Percentiles rank a stretch among this genome's conserved stretches.
phyloP scores from a whole-genome alignment of 1,140 invertebrate species.

The Ceratina australensis region DNA sequence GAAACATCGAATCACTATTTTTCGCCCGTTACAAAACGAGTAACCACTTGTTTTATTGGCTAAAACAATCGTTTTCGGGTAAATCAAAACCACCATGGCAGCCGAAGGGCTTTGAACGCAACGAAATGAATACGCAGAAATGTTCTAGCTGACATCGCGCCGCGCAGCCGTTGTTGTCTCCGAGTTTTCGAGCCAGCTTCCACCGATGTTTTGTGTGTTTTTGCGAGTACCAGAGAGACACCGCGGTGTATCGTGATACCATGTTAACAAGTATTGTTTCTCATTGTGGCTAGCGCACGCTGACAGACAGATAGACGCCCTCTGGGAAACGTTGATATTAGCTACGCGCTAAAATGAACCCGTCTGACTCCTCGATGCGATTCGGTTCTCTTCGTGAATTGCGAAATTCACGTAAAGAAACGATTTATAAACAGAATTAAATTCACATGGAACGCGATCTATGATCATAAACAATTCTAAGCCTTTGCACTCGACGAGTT shows the following conservation, averaged over 20 bases:
- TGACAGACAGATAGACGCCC: slow-evolving; percentile 47
- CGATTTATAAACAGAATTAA: too few relatives aligned
- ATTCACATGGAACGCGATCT: too few relatives aligned
- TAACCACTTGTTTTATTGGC: too few relatives aligned
- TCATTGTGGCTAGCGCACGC: slow-evolving; percentile 30
- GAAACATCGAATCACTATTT: too few relatives aligned
- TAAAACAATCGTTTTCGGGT: too few relatives aligned
- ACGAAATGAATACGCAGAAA: background rate
- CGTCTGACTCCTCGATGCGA: slow-evolving; percentile 36
- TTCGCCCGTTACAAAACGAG: too few relatives aligned
- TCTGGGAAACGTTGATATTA: slow-evolving; percentile 49
- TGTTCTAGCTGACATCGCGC: background rate
- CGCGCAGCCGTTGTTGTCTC: background rate
- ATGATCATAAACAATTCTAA: too few relatives aligned
- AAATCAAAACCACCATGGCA: background rate
- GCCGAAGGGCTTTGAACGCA: background rate
- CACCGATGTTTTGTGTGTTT: slow-evolving; percentile 26
- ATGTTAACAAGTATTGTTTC: slow-evolving; percentile 50
- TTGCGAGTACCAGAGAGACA: slow-evolving; percentile 1
- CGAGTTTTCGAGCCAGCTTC: background rate
- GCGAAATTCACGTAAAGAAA: too few relatives aligned
- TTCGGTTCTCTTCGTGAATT: background rate
- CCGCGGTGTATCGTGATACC: slow-evolving; percentile 11
- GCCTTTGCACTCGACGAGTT: too few relatives aligned
- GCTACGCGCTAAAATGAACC: slow-evolving; percentile 25